Conservation (phyloP, 2,888 invertebrate species). For the Muscina levida region DNA sequence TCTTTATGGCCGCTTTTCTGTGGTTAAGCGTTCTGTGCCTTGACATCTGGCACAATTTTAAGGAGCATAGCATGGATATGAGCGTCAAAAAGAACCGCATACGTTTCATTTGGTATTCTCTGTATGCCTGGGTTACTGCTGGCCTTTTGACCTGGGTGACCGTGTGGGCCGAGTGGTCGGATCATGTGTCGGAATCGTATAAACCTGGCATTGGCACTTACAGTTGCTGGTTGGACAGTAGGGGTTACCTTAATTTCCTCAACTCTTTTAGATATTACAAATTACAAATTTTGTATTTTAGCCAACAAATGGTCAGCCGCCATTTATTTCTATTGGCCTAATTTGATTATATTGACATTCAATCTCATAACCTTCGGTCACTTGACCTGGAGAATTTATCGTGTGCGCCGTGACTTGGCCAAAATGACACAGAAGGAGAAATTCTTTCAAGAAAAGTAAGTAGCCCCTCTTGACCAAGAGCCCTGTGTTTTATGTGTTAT, state of each 20-base stretch:
- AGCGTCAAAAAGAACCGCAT: slow-evolving; percentile 31
- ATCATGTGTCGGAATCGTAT: slow-evolving; percentile 16
- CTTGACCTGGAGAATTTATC: slow-evolving; percentile 72
- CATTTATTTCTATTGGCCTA: slow-evolving; percentile 74
- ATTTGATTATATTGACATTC: slow-evolving; percentile 72
- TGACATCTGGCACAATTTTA: slow-evolving; percentile 85
- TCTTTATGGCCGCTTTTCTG: slow-evolving; percentile 88
- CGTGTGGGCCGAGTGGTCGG: slow-evolving; percentile 68
- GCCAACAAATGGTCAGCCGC: slow-evolving; percentile 69
- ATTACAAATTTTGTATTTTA: background rate
- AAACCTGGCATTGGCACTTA: slow-evolving; percentile 79
- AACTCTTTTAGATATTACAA: background rate
- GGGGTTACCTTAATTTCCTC: slow-evolving; percentile 30
- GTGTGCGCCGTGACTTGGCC: slow-evolving; percentile 70
- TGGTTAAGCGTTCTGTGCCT: slow-evolving; percentile 92
- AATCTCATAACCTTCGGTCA: slow-evolving; percentile 73
- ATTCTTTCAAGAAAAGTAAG: slow-evolving; percentile 20
- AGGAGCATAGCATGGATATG: slow-evolving; percentile 20
- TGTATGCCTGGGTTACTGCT: slow-evolving; percentile 68
- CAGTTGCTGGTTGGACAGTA: slow-evolving; percentile 82
- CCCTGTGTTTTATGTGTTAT: too few relatives aligned
- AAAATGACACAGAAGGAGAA: slow-evolving; percentile 67
- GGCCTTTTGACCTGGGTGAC: background rate
- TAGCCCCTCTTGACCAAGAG: background rate
- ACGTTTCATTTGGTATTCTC: slow-evolving; percentile 64